These are phyloP conservation scores for Protonemura montana DNA, from an alignment of 2,888 invertebrate genomes.

Conservation along the genomic window DNA sequence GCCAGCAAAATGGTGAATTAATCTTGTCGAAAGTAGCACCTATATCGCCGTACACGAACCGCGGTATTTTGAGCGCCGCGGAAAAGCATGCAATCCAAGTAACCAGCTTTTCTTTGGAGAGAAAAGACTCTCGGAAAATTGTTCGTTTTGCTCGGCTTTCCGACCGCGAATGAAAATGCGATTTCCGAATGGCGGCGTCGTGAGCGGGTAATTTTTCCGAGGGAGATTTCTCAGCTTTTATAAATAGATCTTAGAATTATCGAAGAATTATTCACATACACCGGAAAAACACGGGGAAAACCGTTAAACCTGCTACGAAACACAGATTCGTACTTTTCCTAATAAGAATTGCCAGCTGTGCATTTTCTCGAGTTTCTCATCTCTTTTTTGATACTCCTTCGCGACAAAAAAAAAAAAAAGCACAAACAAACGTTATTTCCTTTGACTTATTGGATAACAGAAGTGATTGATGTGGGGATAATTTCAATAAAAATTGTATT, in stretches of 20 bases:
- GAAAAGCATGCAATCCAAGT: neutral
- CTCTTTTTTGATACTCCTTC: neutral
- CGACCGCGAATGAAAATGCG: neutral
- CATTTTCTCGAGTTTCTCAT: neutral
- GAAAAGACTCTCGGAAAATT: neutral
- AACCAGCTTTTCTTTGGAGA: neutral
- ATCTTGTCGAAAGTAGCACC: neutral
- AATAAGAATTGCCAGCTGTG: neutral
- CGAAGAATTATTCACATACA: too few species aligned
- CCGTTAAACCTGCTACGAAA: neutral
- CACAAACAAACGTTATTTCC: neutral
- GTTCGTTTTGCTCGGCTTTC: neutral
- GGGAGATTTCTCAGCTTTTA: too few species aligned
- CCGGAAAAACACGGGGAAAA: neutral
- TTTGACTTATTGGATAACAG: neutral
- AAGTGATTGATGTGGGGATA: conserved; percentile 29
- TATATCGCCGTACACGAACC: too few species aligned
- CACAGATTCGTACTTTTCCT: neutral
- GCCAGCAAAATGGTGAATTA: neutral
- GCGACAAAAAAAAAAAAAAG: neutral
- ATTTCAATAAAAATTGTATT: conserved; percentile 34
- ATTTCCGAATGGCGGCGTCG: too few species aligned
- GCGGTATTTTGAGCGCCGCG: neutral
- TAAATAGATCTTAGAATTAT: too few species aligned
- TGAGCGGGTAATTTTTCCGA: too few species aligned